These are phyloP conservation scores for Pluvianellus socialis DNA, from an alignment of 2,113 vertebrate species.

Conservation along the genomic window DNA sequence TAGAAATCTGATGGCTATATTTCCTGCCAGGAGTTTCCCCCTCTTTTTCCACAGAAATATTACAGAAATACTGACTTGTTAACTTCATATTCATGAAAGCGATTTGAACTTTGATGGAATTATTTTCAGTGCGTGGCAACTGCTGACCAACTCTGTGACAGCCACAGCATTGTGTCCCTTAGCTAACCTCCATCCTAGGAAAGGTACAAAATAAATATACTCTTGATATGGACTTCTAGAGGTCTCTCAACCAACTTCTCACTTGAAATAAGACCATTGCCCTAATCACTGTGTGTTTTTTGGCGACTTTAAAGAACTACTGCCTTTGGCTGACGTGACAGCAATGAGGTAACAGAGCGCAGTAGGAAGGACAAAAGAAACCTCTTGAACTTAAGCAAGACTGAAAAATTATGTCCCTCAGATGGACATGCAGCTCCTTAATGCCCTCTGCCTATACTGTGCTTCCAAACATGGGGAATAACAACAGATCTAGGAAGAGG, in stretches of 20 bases:
- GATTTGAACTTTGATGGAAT: not conserved
- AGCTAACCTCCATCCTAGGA: not conserved
- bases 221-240: too few relatives aligned
- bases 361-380: not conserved
- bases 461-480: not conserved
- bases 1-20: not conserved
- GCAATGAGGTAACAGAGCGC: not conserved
- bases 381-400: not conserved
- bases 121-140: not conserved
- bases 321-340: not conserved
- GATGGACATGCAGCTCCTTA: not conserved
- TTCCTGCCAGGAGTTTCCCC: not conserved
- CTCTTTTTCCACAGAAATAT: not conserved
- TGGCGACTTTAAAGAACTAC: not conserved
- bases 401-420: not conserved
- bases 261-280: not conserved
- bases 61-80: not conserved
- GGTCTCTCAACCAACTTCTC: not conserved
- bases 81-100: not conserved
- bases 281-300: not conserved
- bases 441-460: accelerated
- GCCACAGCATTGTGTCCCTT: not conserved
- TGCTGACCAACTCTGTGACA: not conserved
- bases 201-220: not conserved
- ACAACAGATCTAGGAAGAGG: not conserved